Percentiles rank a stretch among this genome's conserved stretches.
Evolutionary conservation across 2,113 vertebrate genomes (phyloP).

Genomic region (Heloderma charlesbogerti): DNA sequence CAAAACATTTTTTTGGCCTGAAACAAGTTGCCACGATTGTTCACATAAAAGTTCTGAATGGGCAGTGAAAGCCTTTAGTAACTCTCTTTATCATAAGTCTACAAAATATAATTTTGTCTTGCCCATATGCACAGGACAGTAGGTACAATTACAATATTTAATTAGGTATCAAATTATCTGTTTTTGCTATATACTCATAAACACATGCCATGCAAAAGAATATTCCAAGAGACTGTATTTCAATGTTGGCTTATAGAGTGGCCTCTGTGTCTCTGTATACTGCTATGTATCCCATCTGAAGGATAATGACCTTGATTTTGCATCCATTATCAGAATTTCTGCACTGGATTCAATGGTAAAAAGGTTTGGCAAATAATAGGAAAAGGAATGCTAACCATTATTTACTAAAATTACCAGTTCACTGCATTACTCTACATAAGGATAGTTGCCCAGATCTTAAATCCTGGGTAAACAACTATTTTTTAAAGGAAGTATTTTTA

Average conservation of each 20-base stretch:
- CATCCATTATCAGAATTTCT: not conserved
- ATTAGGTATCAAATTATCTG: not conserved
- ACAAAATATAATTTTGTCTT: not conserved
- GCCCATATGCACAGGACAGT: not conserved
- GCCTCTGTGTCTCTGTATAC: not conserved
- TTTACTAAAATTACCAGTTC: not conserved
- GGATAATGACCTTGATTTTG: not conserved
- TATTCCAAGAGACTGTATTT: slow-evolving; percentile 4
- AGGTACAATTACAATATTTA: not conserved
- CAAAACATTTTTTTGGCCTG: not conserved
- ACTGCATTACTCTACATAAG: not conserved
- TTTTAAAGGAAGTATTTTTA: not conserved
- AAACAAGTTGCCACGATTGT: not conserved
- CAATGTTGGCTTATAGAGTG: not conserved
- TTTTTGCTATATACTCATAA: not conserved
- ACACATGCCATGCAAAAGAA: not conserved
- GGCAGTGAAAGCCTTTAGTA: not conserved
- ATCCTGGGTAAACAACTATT: not conserved
- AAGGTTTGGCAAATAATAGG: not conserved
- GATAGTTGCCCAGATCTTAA: not conserved
- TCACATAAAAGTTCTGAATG: not conserved
- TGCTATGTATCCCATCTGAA: not conserved
- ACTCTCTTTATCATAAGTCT: not conserved
- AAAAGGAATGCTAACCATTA: not conserved
- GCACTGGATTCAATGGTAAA: not conserved